Evolutionary conservation across 2,113 vertebrate genomes (phyloP).

Genomic region (Ptilonorhynchus violaceus): DNA sequence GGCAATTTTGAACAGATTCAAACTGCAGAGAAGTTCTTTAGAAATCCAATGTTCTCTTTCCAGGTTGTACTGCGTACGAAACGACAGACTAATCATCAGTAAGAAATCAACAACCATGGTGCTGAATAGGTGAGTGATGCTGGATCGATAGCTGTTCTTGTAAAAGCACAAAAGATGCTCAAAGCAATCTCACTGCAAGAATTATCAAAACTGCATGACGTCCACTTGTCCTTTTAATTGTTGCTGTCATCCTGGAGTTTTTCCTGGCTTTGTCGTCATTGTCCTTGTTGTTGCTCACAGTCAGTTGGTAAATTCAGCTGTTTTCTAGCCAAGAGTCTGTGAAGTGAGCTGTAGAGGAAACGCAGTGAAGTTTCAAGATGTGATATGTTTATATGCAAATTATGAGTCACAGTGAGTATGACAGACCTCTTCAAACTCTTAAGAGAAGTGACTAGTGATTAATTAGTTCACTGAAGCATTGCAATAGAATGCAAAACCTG

Average conservation of each 20-base stretch:
- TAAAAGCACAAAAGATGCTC: conserved; percentile 79
- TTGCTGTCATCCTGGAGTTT: neutral
- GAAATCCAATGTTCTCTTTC: conserved; percentile 43
- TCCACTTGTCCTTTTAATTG: neutral
- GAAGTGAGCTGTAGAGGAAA: neutral
- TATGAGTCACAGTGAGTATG: neutral
- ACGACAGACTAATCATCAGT: conserved; percentile 75
- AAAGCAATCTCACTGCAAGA: conserved; percentile 68
- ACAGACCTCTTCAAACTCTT: neutral
- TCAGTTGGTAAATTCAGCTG: neutral
- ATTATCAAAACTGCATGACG: neutral
- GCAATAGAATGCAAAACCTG: neutral
- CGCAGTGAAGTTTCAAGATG: neutral
- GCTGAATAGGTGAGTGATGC: conserved; percentile 79
- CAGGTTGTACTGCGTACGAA: conserved; percentile 70
- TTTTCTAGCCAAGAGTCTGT: neutral
- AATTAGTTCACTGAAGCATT: neutral
- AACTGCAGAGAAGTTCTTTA: conserved; percentile 49
- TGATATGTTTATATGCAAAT: neutral
- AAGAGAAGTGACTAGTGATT: neutral
- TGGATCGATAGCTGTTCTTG: conserved; percentile 80
- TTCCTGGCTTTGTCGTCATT: neutral
- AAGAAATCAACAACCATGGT: conserved; percentile 79
- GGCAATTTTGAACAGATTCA: conserved; percentile 74
- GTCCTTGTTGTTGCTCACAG: neutral